Percentiles rank a stretch among this genome's conserved stretches.
phyloP scores from a whole-genome alignment of 2,888 invertebrate genomes.

The Pogonocherus hispidulus region DNA sequence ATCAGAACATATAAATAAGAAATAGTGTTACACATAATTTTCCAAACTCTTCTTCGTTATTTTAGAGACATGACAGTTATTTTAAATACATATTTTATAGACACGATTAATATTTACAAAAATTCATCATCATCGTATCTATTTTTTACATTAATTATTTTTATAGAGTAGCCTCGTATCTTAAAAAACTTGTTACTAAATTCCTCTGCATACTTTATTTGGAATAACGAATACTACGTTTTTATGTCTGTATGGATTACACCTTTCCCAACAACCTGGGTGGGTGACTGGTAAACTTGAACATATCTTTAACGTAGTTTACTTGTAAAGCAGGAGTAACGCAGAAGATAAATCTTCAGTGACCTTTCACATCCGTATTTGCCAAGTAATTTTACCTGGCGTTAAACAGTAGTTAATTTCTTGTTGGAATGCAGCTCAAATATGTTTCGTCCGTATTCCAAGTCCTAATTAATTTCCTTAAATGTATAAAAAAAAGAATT shows the following conservation, averaged over 20 bases:
- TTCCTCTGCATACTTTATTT: neutral
- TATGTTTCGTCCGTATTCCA: neutral
- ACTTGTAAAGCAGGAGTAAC: neutral
- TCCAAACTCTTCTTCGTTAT: too few relatives aligned
- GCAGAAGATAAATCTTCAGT: slow-evolving; percentile 1
- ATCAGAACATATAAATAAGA: too few relatives aligned
- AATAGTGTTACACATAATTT: too few relatives aligned
- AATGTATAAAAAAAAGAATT: neutral
- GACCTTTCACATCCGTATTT: slow-evolving; percentile 13
- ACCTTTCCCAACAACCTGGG: neutral
- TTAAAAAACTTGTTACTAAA: neutral
- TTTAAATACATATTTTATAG: too few relatives aligned
- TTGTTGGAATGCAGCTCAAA: neutral
- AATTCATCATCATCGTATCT: too few relatives aligned
- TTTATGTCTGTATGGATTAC: neutral
- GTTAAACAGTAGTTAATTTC: neutral
- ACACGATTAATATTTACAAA: too few relatives aligned
- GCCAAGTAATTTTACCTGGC: neutral
- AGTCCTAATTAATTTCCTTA: neutral
- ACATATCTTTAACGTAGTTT: neutral
- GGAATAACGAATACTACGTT: neutral
- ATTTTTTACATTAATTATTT: too few relatives aligned
- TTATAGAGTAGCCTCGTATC: too few relatives aligned
- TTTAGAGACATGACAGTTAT: too few relatives aligned
- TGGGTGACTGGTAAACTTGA: neutral